phyloP scores from a whole-genome alignment of 2,888 invertebrate genomes.

The Apocheima hispidaria region DNA sequence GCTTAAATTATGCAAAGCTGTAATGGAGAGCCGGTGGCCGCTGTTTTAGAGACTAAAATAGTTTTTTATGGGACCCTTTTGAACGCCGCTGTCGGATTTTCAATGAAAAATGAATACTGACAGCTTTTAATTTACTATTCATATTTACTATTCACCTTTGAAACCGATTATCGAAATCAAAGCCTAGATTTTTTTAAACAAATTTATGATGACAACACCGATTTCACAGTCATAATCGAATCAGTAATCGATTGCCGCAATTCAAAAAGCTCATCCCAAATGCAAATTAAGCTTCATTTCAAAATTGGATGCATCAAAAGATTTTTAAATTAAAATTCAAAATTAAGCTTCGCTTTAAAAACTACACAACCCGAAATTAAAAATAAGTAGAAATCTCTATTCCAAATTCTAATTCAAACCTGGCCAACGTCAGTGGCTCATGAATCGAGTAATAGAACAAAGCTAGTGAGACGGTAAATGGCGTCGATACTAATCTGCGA shows the following conservation, averaged over 20 bases:
- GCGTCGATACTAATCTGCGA: slow-evolving; percentile 83
- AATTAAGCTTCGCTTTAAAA: not conserved
- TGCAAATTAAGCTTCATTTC: slow-evolving; percentile 14
- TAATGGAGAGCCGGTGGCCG: slow-evolving; percentile 73
- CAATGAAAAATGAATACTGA: slow-evolving; percentile 26
- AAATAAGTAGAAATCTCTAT: slow-evolving; percentile 13
- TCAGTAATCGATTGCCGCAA: slow-evolving; percentile 18
- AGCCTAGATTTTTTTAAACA: slow-evolving; percentile 3
- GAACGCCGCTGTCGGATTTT: slow-evolving; percentile 16
- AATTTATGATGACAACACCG: slow-evolving; percentile 19
- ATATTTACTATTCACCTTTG: slow-evolving; percentile 23
- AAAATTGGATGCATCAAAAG: no score
- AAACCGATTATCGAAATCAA: slow-evolving; percentile 20
- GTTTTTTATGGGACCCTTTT: slow-evolving; percentile 55
- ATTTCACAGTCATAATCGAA: slow-evolving; percentile 31
- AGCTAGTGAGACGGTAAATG: slow-evolving; percentile 76
- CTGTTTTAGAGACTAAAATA: slow-evolving; percentile 66
- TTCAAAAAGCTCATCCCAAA: slow-evolving; percentile 16
- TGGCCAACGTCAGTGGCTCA: slow-evolving; percentile 30
- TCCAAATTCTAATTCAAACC: slow-evolving; percentile 44
- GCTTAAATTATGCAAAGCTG: slow-evolving; percentile 81
- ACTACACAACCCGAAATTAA: not conserved
- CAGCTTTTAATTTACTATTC: slow-evolving; percentile 24
- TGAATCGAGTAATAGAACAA: slow-evolving; percentile 70
- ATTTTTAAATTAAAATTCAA: no score